A percentile compares a stretch with the other conserved stretches of the same genome.
Conservation (phyloP, 2,888 invertebrate genomes). For the Eupithecia inturbata region DNA sequence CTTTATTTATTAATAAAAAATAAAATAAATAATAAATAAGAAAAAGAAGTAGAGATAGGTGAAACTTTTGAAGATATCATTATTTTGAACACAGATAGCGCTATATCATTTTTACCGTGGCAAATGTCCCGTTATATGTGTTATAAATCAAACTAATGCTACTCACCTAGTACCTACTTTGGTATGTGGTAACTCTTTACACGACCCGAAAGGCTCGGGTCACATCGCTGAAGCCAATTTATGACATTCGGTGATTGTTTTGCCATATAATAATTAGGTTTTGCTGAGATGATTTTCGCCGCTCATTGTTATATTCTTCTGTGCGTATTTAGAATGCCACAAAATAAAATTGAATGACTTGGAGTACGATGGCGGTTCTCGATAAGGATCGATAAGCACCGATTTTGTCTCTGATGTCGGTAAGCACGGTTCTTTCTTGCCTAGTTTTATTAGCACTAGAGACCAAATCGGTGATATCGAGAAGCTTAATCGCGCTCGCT, state of each 20-base stretch:
- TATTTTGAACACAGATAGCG: background rate
- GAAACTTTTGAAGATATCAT: conserved; percentile 15
- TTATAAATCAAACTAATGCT: background rate
- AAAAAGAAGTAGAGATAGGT: background rate
- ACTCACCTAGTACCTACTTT: background rate
- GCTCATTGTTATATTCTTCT: no score
- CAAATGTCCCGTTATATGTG: background rate
- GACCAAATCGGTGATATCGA: no score
- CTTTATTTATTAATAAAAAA: no score
- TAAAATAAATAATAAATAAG: no score
- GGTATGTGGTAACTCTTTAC: background rate
- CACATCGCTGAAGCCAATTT: background rate
- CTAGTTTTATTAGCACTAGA: no score
- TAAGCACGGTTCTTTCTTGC: no score
- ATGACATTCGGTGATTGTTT: background rate
- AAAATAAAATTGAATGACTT: no score
- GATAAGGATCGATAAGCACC: no score
- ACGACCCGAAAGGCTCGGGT: background rate
- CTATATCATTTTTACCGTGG: background rate
- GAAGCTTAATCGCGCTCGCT: no score
- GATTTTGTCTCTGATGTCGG: no score
- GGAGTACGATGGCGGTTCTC: no score
- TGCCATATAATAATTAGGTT: background rate
- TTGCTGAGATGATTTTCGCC: background rate
- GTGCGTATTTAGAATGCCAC: background rate